A percentile compares a stretch with the other conserved stretches of the same genome.
phyloP scores from a whole-genome alignment of 2,113 vertebrate genomes.

The Toxostoma redivivum region DNA sequence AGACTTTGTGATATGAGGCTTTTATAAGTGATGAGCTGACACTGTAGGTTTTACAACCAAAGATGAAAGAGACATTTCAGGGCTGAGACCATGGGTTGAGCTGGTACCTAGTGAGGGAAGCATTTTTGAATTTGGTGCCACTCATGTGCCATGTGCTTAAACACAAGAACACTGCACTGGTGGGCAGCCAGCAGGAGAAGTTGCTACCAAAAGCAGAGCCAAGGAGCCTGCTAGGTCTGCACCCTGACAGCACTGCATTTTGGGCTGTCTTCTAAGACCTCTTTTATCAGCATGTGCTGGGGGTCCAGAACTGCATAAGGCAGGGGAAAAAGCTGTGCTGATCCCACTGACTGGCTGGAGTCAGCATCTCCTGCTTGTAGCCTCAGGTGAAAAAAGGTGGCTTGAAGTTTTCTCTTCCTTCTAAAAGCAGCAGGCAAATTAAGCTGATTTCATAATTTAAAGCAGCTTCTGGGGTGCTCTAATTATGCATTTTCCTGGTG shows the following conservation, averaged over 20 bases:
- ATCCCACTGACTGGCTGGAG: not conserved
- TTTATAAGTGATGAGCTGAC: not conserved
- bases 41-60: not conserved
- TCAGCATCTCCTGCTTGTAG: not conserved
- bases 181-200: not conserved
- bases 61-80: not conserved
- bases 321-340: not conserved
- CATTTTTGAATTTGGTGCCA: not conserved
- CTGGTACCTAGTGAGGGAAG: not conserved
- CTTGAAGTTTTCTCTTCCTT: not conserved
- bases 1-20: not conserved
- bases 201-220: not conserved
- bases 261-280: not conserved
- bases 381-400: not conserved
- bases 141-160: not conserved
- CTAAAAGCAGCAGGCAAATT: not conserved
- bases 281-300: not conserved
- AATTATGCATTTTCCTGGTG: not conserved
- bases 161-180: not conserved
- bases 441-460: not conserved
- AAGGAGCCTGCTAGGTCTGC: accelerated
- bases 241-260: not conserved
- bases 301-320: not conserved
- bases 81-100: not conserved
- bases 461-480: not conserved